These are phyloP conservation scores for Pseudochaenichthys georgianus DNA, from an alignment of 2,797 vertebrate species.

Conservation along the genomic window DNA sequence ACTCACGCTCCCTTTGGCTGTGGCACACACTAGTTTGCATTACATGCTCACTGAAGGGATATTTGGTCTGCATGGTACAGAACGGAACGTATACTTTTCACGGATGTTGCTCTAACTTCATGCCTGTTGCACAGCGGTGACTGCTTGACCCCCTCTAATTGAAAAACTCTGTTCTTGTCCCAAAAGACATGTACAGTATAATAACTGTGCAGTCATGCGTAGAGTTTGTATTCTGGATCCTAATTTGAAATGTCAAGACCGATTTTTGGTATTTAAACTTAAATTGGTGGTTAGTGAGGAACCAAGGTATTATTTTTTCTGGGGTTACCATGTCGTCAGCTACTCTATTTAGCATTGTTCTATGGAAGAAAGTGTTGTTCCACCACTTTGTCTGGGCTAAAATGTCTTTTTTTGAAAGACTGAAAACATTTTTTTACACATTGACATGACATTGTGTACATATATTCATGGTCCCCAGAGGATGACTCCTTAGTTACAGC, in stretches of 20 bases:
- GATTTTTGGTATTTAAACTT: constrained; percentile 27
- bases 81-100: constrained; percentile 66
- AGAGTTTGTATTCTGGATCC: constrained; percentile 32
- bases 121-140: constrained; percentile 50
- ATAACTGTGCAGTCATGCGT: constrained; percentile 51
- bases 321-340: too few relatives aligned
- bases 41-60: constrained; percentile 37
- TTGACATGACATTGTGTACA: not conserved
- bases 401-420: not conserved
- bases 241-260: constrained; percentile 47
- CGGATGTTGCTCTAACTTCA: constrained; percentile 54
- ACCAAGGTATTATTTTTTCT: not conserved
- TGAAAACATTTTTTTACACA: not conserved
- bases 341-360: too few relatives aligned
- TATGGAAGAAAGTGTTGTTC: too few relatives aligned
- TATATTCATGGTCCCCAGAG: too few relatives aligned
- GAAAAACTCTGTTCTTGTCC: constrained; percentile 37
- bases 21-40: constrained; percentile 43
- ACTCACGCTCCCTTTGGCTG: constrained; percentile 51
- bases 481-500: too few relatives aligned
- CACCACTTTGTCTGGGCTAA: not conserved
- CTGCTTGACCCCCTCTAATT: constrained; percentile 51
- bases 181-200: constrained; percentile 51
- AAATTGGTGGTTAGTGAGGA: constrained; percentile 16
- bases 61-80: constrained; percentile 31